Conservation (phyloP, 2,888 invertebrate genomes). For the Tupiocoris notatus region DNA sequence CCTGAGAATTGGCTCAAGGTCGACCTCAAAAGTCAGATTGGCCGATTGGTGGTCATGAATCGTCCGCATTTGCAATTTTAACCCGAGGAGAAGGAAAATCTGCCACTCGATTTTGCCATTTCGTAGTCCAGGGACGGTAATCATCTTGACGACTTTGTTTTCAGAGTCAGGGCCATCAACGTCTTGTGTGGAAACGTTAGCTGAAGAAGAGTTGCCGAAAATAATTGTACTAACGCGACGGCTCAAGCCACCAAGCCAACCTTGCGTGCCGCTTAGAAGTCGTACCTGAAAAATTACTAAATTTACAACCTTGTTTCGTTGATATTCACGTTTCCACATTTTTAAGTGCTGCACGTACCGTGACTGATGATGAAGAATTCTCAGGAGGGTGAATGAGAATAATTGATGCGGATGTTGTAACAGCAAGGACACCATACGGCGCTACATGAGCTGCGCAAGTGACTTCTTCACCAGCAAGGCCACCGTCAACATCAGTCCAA, state of each 20-base stretch:
- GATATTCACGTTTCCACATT: no score
- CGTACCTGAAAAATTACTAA: neutral
- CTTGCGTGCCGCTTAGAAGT: neutral
- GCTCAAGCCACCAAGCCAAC: constrained; percentile 82
- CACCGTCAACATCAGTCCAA: constrained; percentile 79
- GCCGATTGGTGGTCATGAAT: constrained; percentile 11
- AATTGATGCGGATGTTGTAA: constrained; percentile 88
- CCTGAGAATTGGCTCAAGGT: constrained; percentile 15
- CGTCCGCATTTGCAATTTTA: constrained; percentile 63
- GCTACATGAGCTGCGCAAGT: constrained; percentile 46
- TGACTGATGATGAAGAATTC: constrained; percentile 44
- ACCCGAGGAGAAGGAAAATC: constrained; percentile 73
- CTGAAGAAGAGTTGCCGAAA: constrained; percentile 60
- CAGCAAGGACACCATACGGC: constrained; percentile 78
- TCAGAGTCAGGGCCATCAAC: neutral
- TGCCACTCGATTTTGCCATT: constrained; percentile 56
- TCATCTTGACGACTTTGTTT: constrained; percentile 57
- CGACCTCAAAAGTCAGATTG: constrained; percentile 11
- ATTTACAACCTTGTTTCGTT: no score
- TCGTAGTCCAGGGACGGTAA: constrained; percentile 63
- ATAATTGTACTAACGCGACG: constrained; percentile 76
- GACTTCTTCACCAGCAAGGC: constrained; percentile 62
- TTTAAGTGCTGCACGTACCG: neutral
- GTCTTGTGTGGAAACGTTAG: neutral
- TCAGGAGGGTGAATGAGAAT: constrained; percentile 61